Percentiles rank a stretch among this genome's conserved stretches.
These are phyloP conservation scores for Trichogramma dendrolimi DNA, from an alignment of 2,888 invertebrate genomes.

Conservation along the genomic window DNA sequence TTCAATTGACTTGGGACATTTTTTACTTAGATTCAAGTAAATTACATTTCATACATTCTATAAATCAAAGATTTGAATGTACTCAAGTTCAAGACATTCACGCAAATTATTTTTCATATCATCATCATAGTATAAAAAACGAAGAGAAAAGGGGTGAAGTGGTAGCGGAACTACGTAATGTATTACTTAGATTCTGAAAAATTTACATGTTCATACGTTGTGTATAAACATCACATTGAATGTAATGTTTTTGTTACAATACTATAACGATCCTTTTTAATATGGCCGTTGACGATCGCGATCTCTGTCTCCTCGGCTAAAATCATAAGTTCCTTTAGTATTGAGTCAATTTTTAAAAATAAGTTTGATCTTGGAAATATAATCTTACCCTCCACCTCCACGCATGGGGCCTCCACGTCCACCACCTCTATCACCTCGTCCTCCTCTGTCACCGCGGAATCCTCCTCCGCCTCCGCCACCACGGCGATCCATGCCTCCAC, in stretches of 20 bases:
- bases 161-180: too few relatives aligned
- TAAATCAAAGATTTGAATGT: too few relatives aligned
- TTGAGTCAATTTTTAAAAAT: neutral
- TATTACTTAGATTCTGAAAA: conserved; percentile 15
- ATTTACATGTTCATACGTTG: conserved; percentile 23
- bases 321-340: conserved; percentile 5
- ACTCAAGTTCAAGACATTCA: too few relatives aligned
- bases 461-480: conserved; percentile 40
- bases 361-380: neutral
- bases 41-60: too few relatives aligned
- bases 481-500: conserved; percentile 40
- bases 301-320: conserved; percentile 53
- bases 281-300: conserved; percentile 56
- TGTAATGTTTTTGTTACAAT: conserved; percentile 1
- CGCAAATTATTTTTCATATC: too few relatives aligned
- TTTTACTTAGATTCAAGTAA: too few relatives aligned
- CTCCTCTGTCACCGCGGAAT: conserved; percentile 41
- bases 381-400: conserved; percentile 52
- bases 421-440: conserved; percentile 53
- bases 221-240: conserved; percentile 10
- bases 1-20: too few relatives aligned
- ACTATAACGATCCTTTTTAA: conserved; percentile 33
- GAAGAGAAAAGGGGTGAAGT: too few relatives aligned
- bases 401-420: conserved; percentile 57
- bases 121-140: too few relatives aligned